These are phyloP conservation scores for Hycleus cichorii DNA, from an alignment of 1,140 invertebrate genomes.

Conservation along the genomic window DNA sequence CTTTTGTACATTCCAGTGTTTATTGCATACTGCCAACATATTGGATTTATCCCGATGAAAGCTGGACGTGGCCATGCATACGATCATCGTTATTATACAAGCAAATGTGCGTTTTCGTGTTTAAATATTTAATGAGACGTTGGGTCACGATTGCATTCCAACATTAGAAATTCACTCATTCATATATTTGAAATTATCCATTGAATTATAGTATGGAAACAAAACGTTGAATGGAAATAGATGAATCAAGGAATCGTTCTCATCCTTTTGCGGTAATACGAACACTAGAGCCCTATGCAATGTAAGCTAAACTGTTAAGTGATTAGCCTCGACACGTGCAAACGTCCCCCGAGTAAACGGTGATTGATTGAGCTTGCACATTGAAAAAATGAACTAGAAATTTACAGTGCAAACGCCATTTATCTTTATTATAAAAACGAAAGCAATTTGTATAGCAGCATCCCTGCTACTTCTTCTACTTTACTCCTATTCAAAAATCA, in stretches of 20 bases:
- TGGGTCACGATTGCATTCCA: too few relatives aligned
- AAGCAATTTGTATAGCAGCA: constrained; percentile 17
- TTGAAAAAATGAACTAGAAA: constrained; percentile 21
- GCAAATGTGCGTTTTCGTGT: neutral
- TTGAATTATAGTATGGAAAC: too few relatives aligned
- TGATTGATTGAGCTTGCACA: constrained; percentile 20
- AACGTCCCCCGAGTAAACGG: constrained; percentile 12
- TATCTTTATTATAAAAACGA: constrained; percentile 18
- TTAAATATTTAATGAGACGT: constrained; percentile 5
- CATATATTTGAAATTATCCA: too few relatives aligned
- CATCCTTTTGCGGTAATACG: neutral
- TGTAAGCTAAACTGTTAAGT: constrained; percentile 19
- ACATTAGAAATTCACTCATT: too few relatives aligned
- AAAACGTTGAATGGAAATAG: too few relatives aligned
- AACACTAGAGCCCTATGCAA: too few relatives aligned
- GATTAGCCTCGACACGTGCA: constrained; percentile 23
- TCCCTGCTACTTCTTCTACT: too few relatives aligned
- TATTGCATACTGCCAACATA: constrained; percentile 17
- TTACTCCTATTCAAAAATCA: constrained; percentile 1
- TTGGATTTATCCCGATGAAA: constrained; percentile 9
- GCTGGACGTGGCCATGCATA: constrained; percentile 17
- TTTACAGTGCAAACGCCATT: constrained; percentile 17
- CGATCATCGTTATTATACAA: constrained; percentile 14
- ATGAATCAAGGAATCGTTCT: neutral
- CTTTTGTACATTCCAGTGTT: constrained; percentile 13